Evolutionary conservation across 2,797 vertebrate genomes (phyloP), one percentile per base, ranked within the genome.

Genomic region (Serranus cabrilla): DNA sequence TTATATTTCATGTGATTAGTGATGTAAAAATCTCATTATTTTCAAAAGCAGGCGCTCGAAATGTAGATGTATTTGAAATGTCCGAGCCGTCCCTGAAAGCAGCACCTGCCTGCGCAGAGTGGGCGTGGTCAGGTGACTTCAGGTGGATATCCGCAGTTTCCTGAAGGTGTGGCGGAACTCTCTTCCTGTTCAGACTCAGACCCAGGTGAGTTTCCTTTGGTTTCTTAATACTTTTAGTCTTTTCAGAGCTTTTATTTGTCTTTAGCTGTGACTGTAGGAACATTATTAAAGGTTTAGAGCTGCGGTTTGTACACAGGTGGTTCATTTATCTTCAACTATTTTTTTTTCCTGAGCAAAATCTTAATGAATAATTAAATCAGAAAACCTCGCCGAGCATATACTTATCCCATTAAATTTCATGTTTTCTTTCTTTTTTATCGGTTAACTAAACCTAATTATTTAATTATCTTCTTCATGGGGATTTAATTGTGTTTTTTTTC

Each of bases 181-280:
- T 6, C 21, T 65, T 78, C 56, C 60, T 14, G 43, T 55, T 71
- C 20, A 46, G 34, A 2, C 57, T 2, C 0, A 37, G 7, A 40
- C 7, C 4, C 68, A 81, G 84, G 87, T 87, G 71, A 86, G 85
- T 1, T 4, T 11, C 60, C 13, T 45, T 16, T 17, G 17, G 17
- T 42, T 50, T 21, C 6, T 49, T 31, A 27, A 27, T 27, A 8
- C 7, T 34, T 34, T 34, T 34, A 40, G 18, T 18, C 0, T 37
- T n/a, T 50, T n/a, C 0, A 2, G 0, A 4, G 1, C 0, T 1
- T 16, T 62, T 27, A 25, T 14, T 49, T 1, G 1, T 21, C 10
- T 46, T 18, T 11, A 4, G n/a, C 14, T 18, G 23, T 43, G 21
- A 0, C 1, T 20, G 4, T 11, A 8, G 0, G 5, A 14, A 14